These are phyloP conservation scores for Acrobasis suavella DNA, from an alignment of 2,888 invertebrate genomes.

Conservation along the genomic window DNA sequence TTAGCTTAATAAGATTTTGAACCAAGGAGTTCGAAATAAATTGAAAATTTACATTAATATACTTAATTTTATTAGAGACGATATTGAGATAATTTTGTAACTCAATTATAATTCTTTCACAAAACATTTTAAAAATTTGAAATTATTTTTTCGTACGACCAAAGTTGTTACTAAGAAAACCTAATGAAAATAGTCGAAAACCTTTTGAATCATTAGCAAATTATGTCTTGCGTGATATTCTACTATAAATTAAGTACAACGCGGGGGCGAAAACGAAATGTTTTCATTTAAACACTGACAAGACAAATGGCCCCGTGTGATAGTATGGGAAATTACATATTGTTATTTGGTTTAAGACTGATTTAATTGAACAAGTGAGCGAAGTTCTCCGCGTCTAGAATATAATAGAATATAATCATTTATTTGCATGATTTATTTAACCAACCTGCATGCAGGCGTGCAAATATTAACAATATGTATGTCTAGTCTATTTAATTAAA, in stretches of 20 bases:
- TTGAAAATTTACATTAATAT: neutral
- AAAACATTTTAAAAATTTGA: no score
- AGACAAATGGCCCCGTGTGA: conserved; percentile 46
- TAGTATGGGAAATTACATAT: neutral
- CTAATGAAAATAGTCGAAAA: conserved; percentile 8
- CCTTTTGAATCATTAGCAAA: conserved; percentile 58
- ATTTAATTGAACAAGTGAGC: neutral
- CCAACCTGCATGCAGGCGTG: no score
- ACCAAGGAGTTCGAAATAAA: neutral
- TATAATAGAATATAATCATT: no score
- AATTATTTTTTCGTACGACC: no score
- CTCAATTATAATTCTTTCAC: no score
- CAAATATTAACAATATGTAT: no score
- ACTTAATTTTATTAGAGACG: neutral
- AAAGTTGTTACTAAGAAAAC: neutral
- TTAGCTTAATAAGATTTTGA: neutral
- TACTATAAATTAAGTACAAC: conserved; percentile 46
- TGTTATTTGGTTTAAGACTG: neutral
- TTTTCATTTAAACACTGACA: conserved; percentile 51
- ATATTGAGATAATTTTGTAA: neutral
- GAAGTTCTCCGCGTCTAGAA: no score
- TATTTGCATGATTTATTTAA: no score
- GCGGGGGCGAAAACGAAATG: conserved; percentile 54
- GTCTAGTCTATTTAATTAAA: no score
- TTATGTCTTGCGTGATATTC: conserved; percentile 58